Percentiles rank a stretch among this genome's conserved stretches.
Conservation (phyloP, 2,888 invertebrate genomes). For the Gortyna flavago region DNA sequence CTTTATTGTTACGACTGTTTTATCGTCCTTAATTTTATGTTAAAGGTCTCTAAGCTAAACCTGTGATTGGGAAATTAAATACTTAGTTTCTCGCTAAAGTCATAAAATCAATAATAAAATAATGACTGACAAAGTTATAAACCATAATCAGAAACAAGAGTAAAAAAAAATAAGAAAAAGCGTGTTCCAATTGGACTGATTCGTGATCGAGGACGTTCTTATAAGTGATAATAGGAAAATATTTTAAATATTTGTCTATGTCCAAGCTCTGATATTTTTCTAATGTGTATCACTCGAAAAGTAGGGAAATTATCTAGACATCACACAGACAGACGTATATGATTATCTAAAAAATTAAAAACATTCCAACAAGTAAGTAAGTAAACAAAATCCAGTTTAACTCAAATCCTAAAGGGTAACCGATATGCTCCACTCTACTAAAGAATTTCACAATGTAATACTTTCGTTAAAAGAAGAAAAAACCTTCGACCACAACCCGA, state of each 20-base stretch:
- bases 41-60: neutral
- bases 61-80: conserved; percentile 1
- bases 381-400: conserved; percentile 57
- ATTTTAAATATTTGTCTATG: neutral
- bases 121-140: neutral
- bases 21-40: conserved; percentile 30
- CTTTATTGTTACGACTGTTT: conserved; percentile 32
- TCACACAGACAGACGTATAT: neutral
- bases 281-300: neutral
- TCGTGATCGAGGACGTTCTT: neutral
- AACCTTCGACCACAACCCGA: conserved; percentile 85
- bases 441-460: conserved; percentile 87
- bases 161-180: neutral
- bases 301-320: neutral
- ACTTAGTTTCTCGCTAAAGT: neutral
- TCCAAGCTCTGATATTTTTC: neutral
- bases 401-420: conserved; percentile 72
- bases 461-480: conserved; percentile 84
- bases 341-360: neutral
- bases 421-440: conserved; percentile 75
- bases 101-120: neutral
- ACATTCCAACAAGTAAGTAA: neutral
- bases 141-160: neutral
- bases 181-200: neutral
- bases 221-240: neutral